Percentiles rank a stretch among this genome's conserved stretches.
Evolutionary conservation across 2,888 invertebrate species (phyloP).

Genomic region (Laspeyria flexula): DNA sequence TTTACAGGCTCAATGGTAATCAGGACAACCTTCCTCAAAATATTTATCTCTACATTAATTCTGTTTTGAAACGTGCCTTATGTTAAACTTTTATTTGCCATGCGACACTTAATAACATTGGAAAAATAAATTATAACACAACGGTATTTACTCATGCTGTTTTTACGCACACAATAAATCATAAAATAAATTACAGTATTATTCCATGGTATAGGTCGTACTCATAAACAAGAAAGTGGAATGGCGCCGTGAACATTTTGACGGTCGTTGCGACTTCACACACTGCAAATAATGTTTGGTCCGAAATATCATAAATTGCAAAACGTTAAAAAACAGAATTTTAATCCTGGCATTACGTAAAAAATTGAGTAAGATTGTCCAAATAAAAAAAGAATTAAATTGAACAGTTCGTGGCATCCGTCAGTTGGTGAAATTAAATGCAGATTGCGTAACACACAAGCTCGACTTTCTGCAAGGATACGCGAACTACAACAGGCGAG

Average conservation of each 20-base stretch:
- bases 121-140: slow-evolving; percentile 36
- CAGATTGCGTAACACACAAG: slow-evolving; percentile 61
- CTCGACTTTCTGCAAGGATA: slow-evolving; percentile 60
- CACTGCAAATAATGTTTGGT: slow-evolving; percentile 62
- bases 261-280: slow-evolving; percentile 50
- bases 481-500: slow-evolving; percentile 31
- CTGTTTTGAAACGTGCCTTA: not conserved
- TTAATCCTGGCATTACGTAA: slow-evolving; percentile 81
- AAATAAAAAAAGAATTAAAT: slow-evolving; percentile 71
- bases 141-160: slow-evolving; percentile 37
- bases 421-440: slow-evolving; percentile 64
- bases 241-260: slow-evolving; percentile 53
- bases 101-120: slow-evolving; percentile 22
- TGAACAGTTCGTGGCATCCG: slow-evolving; percentile 61
- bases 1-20: not conserved
- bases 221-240: slow-evolving; percentile 69
- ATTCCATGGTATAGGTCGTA: slow-evolving; percentile 48
- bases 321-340: slow-evolving; percentile 67
- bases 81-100: slow-evolving; percentile 14
- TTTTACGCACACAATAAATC: slow-evolving; percentile 48
- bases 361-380: slow-evolving; percentile 73
- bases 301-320: slow-evolving; percentile 76
- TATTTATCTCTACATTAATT: too few relatives aligned
- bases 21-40: slow-evolving; percentile 1
- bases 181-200: slow-evolving; percentile 49